phyloP scores from a whole-genome alignment of 2,113 vertebrate species.

The Xyrauchen texanus region DNA sequence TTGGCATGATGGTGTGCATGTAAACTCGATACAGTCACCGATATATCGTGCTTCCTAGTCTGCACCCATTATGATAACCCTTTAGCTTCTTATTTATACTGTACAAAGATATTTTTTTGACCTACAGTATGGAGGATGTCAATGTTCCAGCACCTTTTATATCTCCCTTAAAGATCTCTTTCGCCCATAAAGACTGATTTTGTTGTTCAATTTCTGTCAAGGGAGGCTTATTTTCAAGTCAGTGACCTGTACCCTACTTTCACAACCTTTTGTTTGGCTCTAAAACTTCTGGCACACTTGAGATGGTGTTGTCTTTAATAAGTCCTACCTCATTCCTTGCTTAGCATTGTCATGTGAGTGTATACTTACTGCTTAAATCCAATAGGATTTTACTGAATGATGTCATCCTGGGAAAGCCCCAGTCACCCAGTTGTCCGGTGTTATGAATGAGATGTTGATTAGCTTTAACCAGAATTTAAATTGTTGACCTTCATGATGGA shows the following conservation, averaged over 20 bases:
- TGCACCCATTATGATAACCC: too few species aligned
- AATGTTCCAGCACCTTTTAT: too few species aligned
- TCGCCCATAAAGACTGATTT: not conserved
- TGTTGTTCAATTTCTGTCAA: not conserved
- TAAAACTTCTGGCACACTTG: not conserved
- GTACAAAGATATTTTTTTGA: too few species aligned
- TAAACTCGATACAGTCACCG: too few species aligned
- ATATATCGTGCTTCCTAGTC: too few species aligned
- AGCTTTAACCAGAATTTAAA: not conserved
- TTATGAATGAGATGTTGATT: not conserved
- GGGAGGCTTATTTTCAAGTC: slow-evolving; percentile 11
- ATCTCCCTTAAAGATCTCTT: not conserved
- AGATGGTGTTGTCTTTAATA: slow-evolving; percentile 45
- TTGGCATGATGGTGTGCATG: too few species aligned
- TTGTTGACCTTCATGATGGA: not conserved
- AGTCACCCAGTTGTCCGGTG: not conserved
- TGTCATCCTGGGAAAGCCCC: slow-evolving; percentile 46
- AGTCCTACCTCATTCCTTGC: slow-evolving; percentile 20
- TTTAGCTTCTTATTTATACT: too few species aligned
- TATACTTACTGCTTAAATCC: slow-evolving; percentile 52
- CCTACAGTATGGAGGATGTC: too few species aligned
- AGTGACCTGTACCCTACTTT: slow-evolving; percentile 34
- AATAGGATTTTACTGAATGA: slow-evolving; percentile 44
- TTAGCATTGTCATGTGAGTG: slow-evolving; percentile 53
- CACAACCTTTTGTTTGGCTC: slow-evolving; percentile 3